Evolutionary conservation across 2,888 invertebrate species (phyloP).

Genomic region (Eupithecia dodoneata): DNA sequence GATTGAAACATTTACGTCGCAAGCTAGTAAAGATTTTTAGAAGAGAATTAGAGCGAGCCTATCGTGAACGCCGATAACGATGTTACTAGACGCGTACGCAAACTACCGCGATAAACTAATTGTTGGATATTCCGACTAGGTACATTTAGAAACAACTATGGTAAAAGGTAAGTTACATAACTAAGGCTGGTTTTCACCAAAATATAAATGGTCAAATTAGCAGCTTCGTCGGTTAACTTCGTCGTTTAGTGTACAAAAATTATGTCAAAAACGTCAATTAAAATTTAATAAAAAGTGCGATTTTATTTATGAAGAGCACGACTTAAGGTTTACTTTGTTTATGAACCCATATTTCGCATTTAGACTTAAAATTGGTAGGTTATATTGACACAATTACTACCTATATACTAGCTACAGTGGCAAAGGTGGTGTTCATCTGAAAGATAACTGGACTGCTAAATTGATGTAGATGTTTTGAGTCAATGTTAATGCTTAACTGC

Average conservation of each 20-base stretch:
- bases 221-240: background rate
- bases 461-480: background rate
- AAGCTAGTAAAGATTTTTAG: slow-evolving; percentile 26
- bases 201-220: background rate
- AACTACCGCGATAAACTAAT: slow-evolving; percentile 54
- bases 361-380: background rate
- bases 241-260: background rate
- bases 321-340: no score
- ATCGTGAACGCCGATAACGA: slow-evolving; percentile 64
- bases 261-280: background rate
- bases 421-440: background rate
- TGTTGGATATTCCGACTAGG: slow-evolving; percentile 51
- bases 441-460: background rate
- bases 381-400: background rate
- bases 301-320: no score
- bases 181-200: background rate
- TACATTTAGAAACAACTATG: background rate
- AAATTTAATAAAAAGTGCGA: background rate
- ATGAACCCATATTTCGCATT: no score
- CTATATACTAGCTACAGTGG: background rate
- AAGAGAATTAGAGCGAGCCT: slow-evolving; percentile 49
- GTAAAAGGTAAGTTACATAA: background rate
- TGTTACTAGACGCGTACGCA: slow-evolving; percentile 63
- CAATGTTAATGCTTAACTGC: background rate
- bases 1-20: slow-evolving; percentile 13